These are phyloP conservation scores for Stenchaetothrips biformis DNA, from an alignment of 2,888 invertebrate genomes.

Conservation along the genomic window DNA sequence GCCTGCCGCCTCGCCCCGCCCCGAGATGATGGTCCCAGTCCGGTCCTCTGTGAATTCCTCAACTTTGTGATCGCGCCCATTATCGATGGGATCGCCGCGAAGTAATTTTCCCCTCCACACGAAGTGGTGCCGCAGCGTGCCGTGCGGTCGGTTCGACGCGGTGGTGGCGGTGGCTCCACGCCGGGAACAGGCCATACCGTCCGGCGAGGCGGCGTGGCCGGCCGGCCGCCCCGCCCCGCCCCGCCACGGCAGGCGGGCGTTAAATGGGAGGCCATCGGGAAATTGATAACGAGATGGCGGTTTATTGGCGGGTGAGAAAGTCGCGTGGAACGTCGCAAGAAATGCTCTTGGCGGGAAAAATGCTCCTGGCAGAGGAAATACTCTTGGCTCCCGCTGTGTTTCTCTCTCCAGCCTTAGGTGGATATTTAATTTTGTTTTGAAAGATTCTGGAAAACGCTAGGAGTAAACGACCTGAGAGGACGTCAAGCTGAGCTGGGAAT, in stretches of 20 bases:
- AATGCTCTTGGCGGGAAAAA: too few species aligned
- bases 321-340: not conserved
- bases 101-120: conserved; percentile 24
- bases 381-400: too few species aligned
- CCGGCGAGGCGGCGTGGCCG: not conserved
- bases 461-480: too few species aligned
- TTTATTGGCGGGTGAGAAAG: conserved; percentile 6
- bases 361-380: too few species aligned
- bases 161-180: not conserved
- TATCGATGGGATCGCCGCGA: conserved; percentile 18
- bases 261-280: conserved; percentile 13
- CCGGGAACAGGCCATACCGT: not conserved
- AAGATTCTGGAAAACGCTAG: too few species aligned
- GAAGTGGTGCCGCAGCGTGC: not conserved
- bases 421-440: too few species aligned
- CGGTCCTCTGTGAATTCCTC: conserved; percentile 24
- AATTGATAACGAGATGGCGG: not conserved
- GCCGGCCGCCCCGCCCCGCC: not conserved
- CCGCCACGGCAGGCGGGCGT: not conserved
- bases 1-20: too few species aligned
- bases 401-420: too few species aligned
- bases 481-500: too few species aligned
- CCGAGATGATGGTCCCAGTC: conserved; percentile 1
- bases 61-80: conserved; percentile 23
- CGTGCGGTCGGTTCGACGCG: too few species aligned